These are phyloP conservation scores for Atherinosoma microstoma DNA, from an alignment of 2,797 vertebrate genomes.

Conservation along the genomic window DNA sequence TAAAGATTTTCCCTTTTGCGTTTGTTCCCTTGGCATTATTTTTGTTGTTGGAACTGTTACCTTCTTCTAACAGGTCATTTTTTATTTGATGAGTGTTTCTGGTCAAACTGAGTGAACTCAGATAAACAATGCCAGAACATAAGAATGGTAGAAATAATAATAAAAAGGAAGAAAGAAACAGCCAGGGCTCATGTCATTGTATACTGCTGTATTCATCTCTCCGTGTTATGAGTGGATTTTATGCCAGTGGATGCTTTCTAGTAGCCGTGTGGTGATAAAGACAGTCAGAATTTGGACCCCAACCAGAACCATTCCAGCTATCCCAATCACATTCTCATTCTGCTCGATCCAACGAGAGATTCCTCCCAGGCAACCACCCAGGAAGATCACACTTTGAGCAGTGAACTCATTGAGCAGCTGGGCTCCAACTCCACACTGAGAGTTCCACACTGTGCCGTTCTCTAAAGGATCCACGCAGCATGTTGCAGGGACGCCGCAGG, in stretches of 20 bases:
- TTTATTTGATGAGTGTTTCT: neutral
- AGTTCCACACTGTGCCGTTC: conserved; percentile 86
- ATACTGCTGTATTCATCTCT: neutral
- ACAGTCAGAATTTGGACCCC: conserved; percentile 80
- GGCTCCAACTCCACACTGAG: conserved; percentile 86
- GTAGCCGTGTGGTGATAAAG: conserved; percentile 76
- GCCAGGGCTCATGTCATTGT: neutral
- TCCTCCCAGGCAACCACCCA: conserved; percentile 86
- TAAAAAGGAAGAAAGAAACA: neutral
- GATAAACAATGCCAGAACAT: conserved; percentile 14
- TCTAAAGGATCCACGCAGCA: conserved; percentile 89
- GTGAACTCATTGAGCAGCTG: conserved; percentile 79
- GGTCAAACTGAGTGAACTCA: neutral
- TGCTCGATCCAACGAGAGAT: conserved; percentile 84
- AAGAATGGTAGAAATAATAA: neutral
- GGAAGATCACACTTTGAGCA: conserved; percentile 78
- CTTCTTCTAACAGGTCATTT: neutral
- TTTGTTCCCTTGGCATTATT: neutral
- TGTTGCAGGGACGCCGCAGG: conserved; percentile 90
- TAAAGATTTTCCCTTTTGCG: neutral
- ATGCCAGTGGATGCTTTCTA: conserved; percentile 75
- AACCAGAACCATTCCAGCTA: conserved; percentile 32
- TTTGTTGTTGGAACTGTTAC: neutral
- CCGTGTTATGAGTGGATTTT: conserved; percentile 31
- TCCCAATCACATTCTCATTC: conserved; percentile 67